Base-by-base conservation (phyloP, 2,113 vertebrate species). In the Thermophis baileyi region DNA sequence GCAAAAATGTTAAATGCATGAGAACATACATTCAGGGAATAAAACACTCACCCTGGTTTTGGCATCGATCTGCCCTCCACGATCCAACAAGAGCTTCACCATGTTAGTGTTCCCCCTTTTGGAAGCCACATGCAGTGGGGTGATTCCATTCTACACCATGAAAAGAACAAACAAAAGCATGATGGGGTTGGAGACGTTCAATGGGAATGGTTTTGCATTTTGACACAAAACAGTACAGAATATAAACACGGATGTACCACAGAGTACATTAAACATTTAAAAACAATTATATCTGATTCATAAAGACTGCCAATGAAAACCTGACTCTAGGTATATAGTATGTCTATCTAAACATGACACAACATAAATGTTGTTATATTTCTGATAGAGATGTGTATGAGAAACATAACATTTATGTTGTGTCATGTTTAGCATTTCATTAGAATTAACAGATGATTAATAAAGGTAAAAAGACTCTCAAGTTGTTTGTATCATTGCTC, bases 51-150 rank as follows among this genome's bases (percentile, higher is more conserved):
- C 99, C 98, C 99, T 98, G 49, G 99, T 99, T 98, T 99, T 99
- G 95, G 99, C 99, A 94, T 99, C 99, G 5, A 99, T 99, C 97
- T 99, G 99, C 92, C 98, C 98, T 90, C 99, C 98, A 0, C 99
- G 98, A 97, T 99, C 99, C 98, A 99, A 97, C 30, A 99, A 96
- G 94, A 99, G 98, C 94, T 98, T 98, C 95, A 99, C 99, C 99
- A 99, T 99, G 97, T 99, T 99, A 87, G 98, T 98, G 97, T 99
- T 99, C 92, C 99, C 99, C 91, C 99, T 98, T 97, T 99, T 99
- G 91, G 99, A 99, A 91, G 99, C 99, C 96, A 99, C 99, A 14
- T 99, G 99, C 54, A 99, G 98, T 50, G 99, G 99, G 53, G 99
- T 99, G 95, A 99, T 99, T 92, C 99, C 99, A 95, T 99, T 99